Conservation (phyloP, 1,140 invertebrate genomes). For the Maniola jurtina region DNA sequence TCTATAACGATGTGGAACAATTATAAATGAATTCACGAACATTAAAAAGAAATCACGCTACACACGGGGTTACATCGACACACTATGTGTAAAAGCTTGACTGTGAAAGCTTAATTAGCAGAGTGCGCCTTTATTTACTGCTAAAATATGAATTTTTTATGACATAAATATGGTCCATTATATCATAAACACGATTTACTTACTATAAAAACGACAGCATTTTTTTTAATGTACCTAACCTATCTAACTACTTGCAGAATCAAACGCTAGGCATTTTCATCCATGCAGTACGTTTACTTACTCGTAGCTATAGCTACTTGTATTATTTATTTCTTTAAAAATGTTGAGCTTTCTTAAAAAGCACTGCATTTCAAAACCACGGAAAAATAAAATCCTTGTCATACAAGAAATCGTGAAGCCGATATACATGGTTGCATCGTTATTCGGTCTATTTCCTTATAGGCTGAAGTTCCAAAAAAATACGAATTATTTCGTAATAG, state of each 20-base stretch:
- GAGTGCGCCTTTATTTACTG: constrained; percentile 17
- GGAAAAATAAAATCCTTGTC: not conserved
- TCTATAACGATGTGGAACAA: not conserved
- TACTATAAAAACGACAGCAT: constrained; percentile 24
- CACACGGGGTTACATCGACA: constrained; percentile 7
- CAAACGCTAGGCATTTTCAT: not conserved
- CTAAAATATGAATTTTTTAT: constrained; percentile 32
- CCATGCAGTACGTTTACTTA: not conserved
- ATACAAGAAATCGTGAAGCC: constrained; percentile 48
- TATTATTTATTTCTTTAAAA: not conserved
- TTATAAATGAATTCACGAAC: not conserved
- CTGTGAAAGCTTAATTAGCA: constrained; percentile 19
- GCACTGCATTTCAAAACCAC: constrained; percentile 3
- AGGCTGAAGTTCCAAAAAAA: constrained; percentile 45
- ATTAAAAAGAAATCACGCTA: constrained; percentile 15
- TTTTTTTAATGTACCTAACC: constrained; percentile 16
- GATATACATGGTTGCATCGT: constrained; percentile 42
- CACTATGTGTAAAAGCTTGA: constrained; percentile 8
- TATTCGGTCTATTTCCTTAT: constrained; percentile 54
- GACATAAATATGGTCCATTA: constrained; percentile 14
- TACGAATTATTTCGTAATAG: constrained; percentile 38
- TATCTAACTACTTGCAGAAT: constrained; percentile 14
- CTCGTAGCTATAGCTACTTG: not conserved
- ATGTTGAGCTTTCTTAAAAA: constrained; percentile 19
- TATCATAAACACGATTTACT: too few species aligned